A percentile compares a stretch with the other conserved stretches of the same genome.
Evolutionary conservation across 2,113 vertebrate species (phyloP).

Genomic region (Chloropsis cyanopogon): DNA sequence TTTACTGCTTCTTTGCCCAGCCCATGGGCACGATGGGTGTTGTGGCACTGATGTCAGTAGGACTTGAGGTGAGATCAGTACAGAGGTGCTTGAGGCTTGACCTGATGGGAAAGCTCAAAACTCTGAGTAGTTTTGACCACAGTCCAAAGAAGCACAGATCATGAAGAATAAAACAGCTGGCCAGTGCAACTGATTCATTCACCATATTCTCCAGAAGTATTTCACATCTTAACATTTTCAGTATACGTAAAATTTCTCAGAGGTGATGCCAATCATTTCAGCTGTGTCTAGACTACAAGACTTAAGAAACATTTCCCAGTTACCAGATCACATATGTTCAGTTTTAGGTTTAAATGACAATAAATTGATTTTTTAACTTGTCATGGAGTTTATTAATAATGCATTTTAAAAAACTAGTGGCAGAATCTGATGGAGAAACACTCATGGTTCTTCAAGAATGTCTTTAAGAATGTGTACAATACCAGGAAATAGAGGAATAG

Average conservation of each 20-base stretch:
- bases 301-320: neutral
- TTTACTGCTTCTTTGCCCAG: neutral
- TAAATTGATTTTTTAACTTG: neutral
- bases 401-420: neutral
- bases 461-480: neutral
- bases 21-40: rapidly evolving
- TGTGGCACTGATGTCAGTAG: neutral
- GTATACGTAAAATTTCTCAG: neutral
- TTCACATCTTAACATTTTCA: neutral
- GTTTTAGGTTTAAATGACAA: neutral
- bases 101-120: neutral
- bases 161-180: neutral
- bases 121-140: neutral
- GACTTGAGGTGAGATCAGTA: neutral
- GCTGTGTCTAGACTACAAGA: neutral
- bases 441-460: neutral
- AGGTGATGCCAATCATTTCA: neutral
- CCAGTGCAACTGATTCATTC: neutral
- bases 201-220: neutral
- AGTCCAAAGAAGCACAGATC: neutral
- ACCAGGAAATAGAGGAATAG: neutral
- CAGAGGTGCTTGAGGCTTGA: neutral
- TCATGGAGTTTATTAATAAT: neutral
- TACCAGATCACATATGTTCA: neutral
- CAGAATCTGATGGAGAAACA: neutral